Base-by-base conservation (phyloP, 1,140 invertebrate genomes). In the Elysia chlorotica region DNA sequence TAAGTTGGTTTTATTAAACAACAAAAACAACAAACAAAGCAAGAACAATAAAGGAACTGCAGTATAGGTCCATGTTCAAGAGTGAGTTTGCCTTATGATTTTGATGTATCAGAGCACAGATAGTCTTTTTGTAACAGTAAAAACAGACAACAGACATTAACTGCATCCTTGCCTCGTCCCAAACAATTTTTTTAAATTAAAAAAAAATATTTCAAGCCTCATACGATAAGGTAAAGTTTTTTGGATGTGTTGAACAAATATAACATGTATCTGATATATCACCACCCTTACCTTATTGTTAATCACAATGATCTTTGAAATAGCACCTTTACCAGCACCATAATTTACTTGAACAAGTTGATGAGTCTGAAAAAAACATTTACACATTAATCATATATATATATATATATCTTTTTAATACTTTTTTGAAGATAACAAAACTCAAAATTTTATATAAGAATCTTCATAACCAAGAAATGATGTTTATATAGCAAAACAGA, bases 281-380 rank as follows among this genome's bases (percentile, higher is more conserved):
- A 59, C 17, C 28, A 25, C 56, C 10, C 56, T 10, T 66, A 66
- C 65, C 65, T 14, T 54, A 14, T 68, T 68, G 5, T 56, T 48
- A 56, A 54, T 28, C 2, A 68, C 66, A 17, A 25, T 21, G 38
- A 68, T 53, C 21, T 56, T 68, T 19, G 17, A 28, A 48, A 68
- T 68, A 14, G 35, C 31, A 10, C 41, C 48, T 33, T 28, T 68
- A 4, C 28, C 66, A 30, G 66, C 66, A n/a, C 66, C 66, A 56
- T 54, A 68, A 30, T 68, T 54, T 2, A 68, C 66, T 35, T 56
- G 66, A 56, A 68, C 48, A 6, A 68, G 35, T 53, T 68, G 4
- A 14, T 33, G 30, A 33, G 25, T 68, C 66, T 68, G 48, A 19
- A 31, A 25, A 53, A 31, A 14, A 59, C 25, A 59, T 28, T 10